Evolutionary conservation across 2,797 vertebrate genomes (phyloP).

Genomic region (Malacoctenus gilli): DNA sequence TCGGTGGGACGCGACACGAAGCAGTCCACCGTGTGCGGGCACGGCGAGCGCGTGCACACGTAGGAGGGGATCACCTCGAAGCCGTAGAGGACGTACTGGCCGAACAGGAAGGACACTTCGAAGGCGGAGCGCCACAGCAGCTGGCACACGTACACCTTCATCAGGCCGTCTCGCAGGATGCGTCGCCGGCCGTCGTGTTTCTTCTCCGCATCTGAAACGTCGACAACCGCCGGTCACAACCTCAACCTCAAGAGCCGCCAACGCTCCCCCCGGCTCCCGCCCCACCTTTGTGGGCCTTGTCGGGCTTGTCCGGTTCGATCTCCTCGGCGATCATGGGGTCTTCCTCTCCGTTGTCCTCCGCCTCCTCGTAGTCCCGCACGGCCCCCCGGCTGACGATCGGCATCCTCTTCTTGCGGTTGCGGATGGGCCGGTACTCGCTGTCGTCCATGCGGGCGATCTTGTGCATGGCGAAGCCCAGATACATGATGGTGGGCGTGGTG

Average conservation of each 20-base stretch:
- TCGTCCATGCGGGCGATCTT: conserved; percentile 81
- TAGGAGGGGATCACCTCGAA: conserved; percentile 86
- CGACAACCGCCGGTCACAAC: neutral
- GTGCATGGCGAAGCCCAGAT: conserved; percentile 91
- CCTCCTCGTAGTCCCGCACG: conserved; percentile 85
- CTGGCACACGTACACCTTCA: conserved; percentile 89
- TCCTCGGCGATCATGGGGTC: conserved; percentile 91
- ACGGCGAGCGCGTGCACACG: conserved; percentile 85
- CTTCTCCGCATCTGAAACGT: conserved; percentile 25
- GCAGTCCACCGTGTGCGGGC: conserved; percentile 89
- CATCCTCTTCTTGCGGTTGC: conserved; percentile 63
- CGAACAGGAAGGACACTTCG: conserved; percentile 85
- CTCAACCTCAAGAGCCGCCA: too few species aligned
- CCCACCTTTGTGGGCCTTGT: conserved; percentile 61
- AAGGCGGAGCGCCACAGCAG: conserved; percentile 84
- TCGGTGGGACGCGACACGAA: conserved; percentile 91
- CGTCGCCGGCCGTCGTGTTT: conserved; percentile 87
- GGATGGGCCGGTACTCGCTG: conserved; percentile 56
- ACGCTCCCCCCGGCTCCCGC: too few species aligned
- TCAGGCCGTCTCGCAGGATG: conserved; percentile 88
- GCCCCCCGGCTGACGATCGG: conserved; percentile 80
- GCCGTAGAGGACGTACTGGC: conserved; percentile 88
- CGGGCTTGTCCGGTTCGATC: conserved; percentile 80
- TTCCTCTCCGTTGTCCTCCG: conserved; percentile 87
- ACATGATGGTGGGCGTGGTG: conserved; percentile 88